Base-by-base conservation (phyloP, 2,888 invertebrate species). In the Scaeva pyrastri region DNA sequence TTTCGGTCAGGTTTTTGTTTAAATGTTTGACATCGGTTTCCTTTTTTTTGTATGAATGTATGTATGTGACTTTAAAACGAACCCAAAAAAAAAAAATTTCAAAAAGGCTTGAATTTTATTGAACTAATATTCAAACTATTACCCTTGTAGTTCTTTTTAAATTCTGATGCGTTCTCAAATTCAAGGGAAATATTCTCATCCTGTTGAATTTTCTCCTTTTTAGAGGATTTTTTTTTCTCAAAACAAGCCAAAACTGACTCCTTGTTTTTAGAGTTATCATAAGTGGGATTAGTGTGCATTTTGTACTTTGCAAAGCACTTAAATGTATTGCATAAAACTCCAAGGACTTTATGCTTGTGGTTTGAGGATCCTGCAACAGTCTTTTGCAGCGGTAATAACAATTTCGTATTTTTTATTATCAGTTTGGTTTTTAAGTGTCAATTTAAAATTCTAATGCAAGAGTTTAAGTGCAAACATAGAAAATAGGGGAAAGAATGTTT, bases 261-360 rank as follows among this genome's bases (percentile, higher is more conserved):
- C n/a, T n/a, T n/a, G n/a, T n/a, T n/a, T n/a, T n/a, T n/a, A n/a
- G n/a, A n/a, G n/a, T n/a, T n/a, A n/a, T 31, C 31, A 5, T 5
- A 31, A 14, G 31, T 36, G 31, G 11, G 16, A 19, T 2, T 36
- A 6, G 19, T 6, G 19, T 19, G 36, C 31, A 16, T 11, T 36
- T 31, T 36, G 31, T 2, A 56, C 4, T 56, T 4, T 26, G 16
- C 16, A 16, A 36, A 36, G 31, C 31, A 56, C 56, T 56, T 36
- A 11, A 56, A 56, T 56, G 56, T 19, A 36, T 56, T 45, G 62
- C 23, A 26, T 11, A 43, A 11, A 52, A 52, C 14, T 50, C 50
- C 23, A 6, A 43, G n/a, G n/a, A 8, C 10, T 26, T 19, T 45
- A 31, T 2, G 8, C 43, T 45, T 45, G 10, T 16, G 26, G 23